Base-by-base conservation (phyloP, 2,797 vertebrate genomes). In the Chelon labrosus region DNA sequence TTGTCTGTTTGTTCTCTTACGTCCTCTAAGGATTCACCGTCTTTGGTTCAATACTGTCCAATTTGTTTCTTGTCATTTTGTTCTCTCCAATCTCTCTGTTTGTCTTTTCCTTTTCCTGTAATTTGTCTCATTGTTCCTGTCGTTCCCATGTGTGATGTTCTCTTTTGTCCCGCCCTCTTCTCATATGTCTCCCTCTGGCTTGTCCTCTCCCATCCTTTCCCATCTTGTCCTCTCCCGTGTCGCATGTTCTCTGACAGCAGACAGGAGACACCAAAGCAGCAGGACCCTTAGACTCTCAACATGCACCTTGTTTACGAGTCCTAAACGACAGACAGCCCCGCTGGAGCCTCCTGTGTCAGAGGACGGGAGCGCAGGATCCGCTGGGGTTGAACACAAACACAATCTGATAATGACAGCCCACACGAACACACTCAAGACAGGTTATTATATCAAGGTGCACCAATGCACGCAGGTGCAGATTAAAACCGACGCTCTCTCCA, bases 221-320 rank as follows among this genome's bases (percentile, higher is more conserved):
- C 35, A 38, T 77, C 73, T 67, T 17, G 11, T 70, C 77, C 65
- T 83, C 68, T 16, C 1, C 50, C 20, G 52, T 42, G 53, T 50
- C 44, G 55, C 50, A 8, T 73, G 72, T 77, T 81, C 44, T 80
- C 79, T 91, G 87, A 90, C 86, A 92, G 86, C 78, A 88, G 77
- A 59, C 73, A 79, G 62, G 77, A 87, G 80, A 86, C 90, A 88
- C 89, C 84, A 86, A 86, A 91, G 91, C 87, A 89, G 77, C 85
- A 84, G 89, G 89, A 91, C 85, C 86, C 82, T 68, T 76, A 57
- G 20, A 79, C 84, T 92, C 80, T 63, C 60, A 74, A 79, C 78
- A 75, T 81, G 85, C 84, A 73, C 80, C 87, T 88, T 85, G 74
- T 92, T 88, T 87, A 86, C 69, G 61, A 77, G 77, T 85, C 76